Percentiles rank a stretch among this genome's conserved stretches.
Conservation (phyloP, 2,888 invertebrate genomes). For the Cryptophagus acutangulus region DNA sequence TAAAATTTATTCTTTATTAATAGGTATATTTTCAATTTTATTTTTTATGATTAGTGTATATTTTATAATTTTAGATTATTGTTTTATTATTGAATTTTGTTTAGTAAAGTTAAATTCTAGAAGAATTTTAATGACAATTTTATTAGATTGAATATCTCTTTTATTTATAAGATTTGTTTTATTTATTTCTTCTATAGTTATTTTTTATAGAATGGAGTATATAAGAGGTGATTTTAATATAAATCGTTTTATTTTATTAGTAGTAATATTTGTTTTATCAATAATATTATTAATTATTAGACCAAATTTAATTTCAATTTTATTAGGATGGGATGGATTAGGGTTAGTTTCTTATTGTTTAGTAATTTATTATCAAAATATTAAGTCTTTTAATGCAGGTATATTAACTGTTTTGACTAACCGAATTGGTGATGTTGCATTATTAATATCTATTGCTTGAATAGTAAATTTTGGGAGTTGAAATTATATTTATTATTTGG, state of each 20-base stretch:
- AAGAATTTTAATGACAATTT: constrained; percentile 52
- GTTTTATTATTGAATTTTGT: constrained; percentile 55
- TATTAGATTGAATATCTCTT: constrained; percentile 62
- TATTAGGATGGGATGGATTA: constrained; percentile 70
- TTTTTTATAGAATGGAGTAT: constrained; percentile 62
- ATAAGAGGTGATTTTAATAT: constrained; percentile 56
- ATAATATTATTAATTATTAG: constrained; percentile 65
- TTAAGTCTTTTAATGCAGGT: constrained; percentile 63
- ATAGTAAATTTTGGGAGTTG: constrained; percentile 15
- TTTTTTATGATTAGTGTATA: constrained; percentile 45
- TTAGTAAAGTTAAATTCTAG: constrained; percentile 52
- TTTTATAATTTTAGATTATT: constrained; percentile 47
- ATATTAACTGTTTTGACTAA: constrained; percentile 69
- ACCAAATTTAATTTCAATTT: constrained; percentile 63
- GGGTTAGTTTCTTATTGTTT: constrained; percentile 69
- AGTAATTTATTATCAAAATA: constrained; percentile 67
- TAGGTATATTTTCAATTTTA: constrained; percentile 48
- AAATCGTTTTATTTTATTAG: constrained; percentile 61
- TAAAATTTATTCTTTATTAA: constrained; percentile 51
- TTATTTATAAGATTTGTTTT: constrained; percentile 61
- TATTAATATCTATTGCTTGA: constrained; percentile 49
- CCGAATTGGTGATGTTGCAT: constrained; percentile 67
- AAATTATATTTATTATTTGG: constrained; percentile 11
- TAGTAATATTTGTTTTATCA: constrained; percentile 62
- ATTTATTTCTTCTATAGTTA: constrained; percentile 62